Evolutionary conservation across 2,797 vertebrate genomes (phyloP), one percentile per base, ranked within the genome.

Genomic region (Tragelaphus eurycerus): DNA sequence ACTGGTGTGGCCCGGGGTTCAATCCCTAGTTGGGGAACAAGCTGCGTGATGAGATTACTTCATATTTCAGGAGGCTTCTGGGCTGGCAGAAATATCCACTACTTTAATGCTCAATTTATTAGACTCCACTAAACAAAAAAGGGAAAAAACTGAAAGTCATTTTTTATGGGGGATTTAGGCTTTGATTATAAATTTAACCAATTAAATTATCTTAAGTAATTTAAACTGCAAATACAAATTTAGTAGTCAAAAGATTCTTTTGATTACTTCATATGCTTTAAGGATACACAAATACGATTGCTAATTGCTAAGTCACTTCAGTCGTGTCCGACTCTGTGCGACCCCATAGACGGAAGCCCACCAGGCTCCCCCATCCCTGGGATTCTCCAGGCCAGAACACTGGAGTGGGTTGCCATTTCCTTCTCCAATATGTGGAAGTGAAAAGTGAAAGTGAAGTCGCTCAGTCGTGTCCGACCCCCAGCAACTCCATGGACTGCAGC

Each of bases 181-280:
- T 89, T 94, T 86, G 55, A 76, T 79, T 52, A 85, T 6, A 87
- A 78, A 48, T 93, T 71, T 71, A n/a, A 81, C 27, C 25, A 88
- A 60, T 67, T 71, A 87, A 93, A 64, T 25, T 82, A 94, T 78
- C 21, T 86, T 83, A 52, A 64, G 17, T 79, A 89, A 71, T 55
- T 85, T 92, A 59, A 92, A 89, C 13, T 74, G 38, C 7, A 85
- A 97, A 86, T 55, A 89, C 54, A 62, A 85, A 89, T 81, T 89
- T 54, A 95, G 4, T 62, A 71, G 31, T 71, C 67, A 71, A 71
- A 71, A 71, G 57, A 38, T 94, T 93, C 8, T 95, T 89, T 81
- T 81, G 82, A 82, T 43, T 74, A 54, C 43, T 76, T 86, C 50
- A 25, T 84, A 25, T 19, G 13, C 50, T 92, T 92, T 82, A 86